phyloP scores from a whole-genome alignment of 2,888 invertebrate species.

The Luperina nickerlii region DNA sequence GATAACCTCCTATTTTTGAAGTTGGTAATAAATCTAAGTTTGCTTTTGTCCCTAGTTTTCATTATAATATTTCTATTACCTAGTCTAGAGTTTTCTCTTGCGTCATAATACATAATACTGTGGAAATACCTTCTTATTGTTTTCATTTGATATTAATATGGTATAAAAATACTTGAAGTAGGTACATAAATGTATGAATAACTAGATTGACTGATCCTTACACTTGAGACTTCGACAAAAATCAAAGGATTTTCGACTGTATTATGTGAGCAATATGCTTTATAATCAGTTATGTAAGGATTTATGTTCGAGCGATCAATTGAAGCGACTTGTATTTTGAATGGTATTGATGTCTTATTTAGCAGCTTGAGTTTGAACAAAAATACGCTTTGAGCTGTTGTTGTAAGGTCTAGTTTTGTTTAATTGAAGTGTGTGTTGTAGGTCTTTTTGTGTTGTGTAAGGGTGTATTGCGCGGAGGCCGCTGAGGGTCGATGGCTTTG shows the following conservation, averaged over 20 bases:
- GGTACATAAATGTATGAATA: conserved; percentile 67
- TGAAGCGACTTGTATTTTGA: conserved; percentile 70
- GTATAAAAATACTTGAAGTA: conserved; percentile 65
- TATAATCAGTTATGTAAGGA: conserved; percentile 68
- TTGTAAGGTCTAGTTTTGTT: conserved; percentile 33
- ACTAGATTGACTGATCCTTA: conserved; percentile 64
- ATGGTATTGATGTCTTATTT: conserved; percentile 51
- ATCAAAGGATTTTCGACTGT: conserved; percentile 66
- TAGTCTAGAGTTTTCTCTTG: conserved; percentile 47
- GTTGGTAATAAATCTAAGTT: not conserved
- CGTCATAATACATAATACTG: conserved; percentile 57
- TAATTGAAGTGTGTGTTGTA: conserved; percentile 23
- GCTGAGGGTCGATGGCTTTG: conserved; percentile 88
- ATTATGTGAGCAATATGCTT: conserved; percentile 63
- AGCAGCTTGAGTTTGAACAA: not conserved
- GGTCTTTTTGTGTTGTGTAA: conserved; percentile 28
- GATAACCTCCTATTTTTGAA: too few species aligned
- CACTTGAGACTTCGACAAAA: conserved; percentile 39
- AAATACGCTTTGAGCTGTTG: conserved; percentile 1
- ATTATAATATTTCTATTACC: not conserved
- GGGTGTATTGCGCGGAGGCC: conserved; percentile 86
- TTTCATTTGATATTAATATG: conserved; percentile 61
- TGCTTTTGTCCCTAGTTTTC: not conserved
- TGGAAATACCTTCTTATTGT: conserved; percentile 61
- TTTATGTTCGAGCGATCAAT: conserved; percentile 76